Base-by-base conservation (phyloP, 2,113 vertebrate species). In the Festucalex cinctus region DNA sequence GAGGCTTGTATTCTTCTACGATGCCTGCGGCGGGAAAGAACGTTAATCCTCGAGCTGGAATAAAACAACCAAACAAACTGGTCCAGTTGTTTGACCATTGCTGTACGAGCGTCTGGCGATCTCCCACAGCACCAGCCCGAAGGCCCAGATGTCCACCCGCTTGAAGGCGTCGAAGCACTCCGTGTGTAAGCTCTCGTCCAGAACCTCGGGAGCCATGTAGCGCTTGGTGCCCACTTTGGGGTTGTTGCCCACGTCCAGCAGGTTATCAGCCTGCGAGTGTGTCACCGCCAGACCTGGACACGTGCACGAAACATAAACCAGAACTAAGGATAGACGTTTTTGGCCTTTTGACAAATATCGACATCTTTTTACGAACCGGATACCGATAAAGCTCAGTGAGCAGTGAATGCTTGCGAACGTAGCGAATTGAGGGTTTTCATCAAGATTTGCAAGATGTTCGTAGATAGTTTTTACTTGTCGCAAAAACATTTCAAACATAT, bases 111-210 rank as follows among this genome's bases (percentile, higher is more conserved):
- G 87, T 7, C 92, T 76, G 1, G 91, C 91, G 3, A 93, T 90
- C 81, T 93, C 92, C 92, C 92, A 93, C 80, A 93, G 84, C 69
- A 93, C 92, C 85, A 93, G 77, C 20, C 92, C 92, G 20, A 93
- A 92, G 60, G 92, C 92, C 92, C 92, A 93, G 88, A 93, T 91
- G 87, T 93, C 92, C 75, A 93, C 92, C 44, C 92, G 74, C 86
- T 93, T 93, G 69, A 92, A 93, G 57, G 92, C 91, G 16, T 93
- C 92, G 3, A 93, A 93, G 87, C 92, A 93, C 83, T 93, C 91
- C 0, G 83, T 91, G 86, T 93, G 92, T 63, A 93, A 91, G 83
- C 74, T 88, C 78, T 93, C 92, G 22, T 93, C 92, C 87, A 93
- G 82, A 62, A 93, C 92, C 71, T 93, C 92, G 0, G 92, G 92